Evolutionary conservation across 2,113 vertebrate genomes (phyloP), one percentile per base, ranked within the genome.

Genomic region (Sinocyclocheilus rhinocerous): DNA sequence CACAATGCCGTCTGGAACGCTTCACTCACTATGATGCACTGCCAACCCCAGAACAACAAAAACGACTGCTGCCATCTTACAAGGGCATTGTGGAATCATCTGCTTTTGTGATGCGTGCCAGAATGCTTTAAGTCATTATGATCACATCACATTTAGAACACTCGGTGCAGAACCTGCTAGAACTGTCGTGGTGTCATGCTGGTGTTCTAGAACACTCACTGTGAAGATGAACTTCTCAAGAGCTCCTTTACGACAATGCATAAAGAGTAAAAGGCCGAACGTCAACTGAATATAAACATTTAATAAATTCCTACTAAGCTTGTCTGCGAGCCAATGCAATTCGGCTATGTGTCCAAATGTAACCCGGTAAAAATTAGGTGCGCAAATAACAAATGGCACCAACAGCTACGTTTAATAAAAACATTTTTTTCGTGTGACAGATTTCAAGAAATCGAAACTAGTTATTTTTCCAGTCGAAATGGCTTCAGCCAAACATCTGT

Each of bases 401-500:
- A 50, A 48, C 6, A 29, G 76, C 2, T 29, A 50, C 11, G n/a
- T 13, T 22, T 48, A 42, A 33, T n/a, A 55, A 76, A 76, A 55
- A 52, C 5, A 10, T 55, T 13, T 55, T 0, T 4, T 0, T 78
- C 24, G n/a, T 4, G 11, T 50, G 76, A 79, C 29, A 22, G 52
- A 52, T 76, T 75, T 24, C n/a, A 18, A 29, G 45, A 55, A 78
- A 50, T 48, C 72, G 48, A 75, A 75, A 48, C n/a, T 26, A 13
- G 42, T 15, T 69, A n/a, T 69, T 69, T 69, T 76, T 26, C n/a
- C 42, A 22, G 63, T 70, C 18, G 18, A 55, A 83, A 55, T 9
- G n/a, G 45, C 45, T 76, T 52, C 4, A 26, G 61, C 79, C 39
- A 78, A 78, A 61, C 78, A 80, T 80, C n/a, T 80, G 36, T 80